Conservation (phyloP, 2,113 vertebrate species). For the Panthera tigris region DNA sequence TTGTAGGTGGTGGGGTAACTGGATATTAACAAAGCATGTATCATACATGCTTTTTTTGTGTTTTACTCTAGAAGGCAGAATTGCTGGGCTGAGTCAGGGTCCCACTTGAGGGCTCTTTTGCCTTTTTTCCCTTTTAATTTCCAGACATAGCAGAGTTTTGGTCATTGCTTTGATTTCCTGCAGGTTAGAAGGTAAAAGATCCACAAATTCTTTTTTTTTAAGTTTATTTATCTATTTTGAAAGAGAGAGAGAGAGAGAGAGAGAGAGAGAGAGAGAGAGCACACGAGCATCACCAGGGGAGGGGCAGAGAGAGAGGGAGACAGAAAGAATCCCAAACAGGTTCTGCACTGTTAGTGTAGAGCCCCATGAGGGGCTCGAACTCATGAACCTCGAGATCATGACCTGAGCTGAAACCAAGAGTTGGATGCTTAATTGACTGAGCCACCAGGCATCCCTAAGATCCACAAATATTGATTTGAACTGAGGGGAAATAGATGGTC, state of each 20-base stretch:
- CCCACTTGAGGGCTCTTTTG: not conserved
- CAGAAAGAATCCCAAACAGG: too few species aligned
- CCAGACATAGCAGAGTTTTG: not conserved
- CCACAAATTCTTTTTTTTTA: not conserved
- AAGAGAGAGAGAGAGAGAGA: too few species aligned
- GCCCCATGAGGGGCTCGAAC: too few species aligned
- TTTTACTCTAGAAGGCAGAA: not conserved
- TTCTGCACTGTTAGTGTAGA: too few species aligned
- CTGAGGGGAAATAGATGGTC: not conserved
- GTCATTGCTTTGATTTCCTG: not conserved
- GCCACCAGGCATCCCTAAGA: not conserved
- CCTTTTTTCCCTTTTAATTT: not conserved
- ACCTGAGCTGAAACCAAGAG: too few species aligned
- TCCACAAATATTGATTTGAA: not conserved
- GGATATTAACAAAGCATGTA: not conserved
- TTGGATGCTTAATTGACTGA: too few species aligned
- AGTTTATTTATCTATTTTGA: too few species aligned
- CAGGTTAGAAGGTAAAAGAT: not conserved
- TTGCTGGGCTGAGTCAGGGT: not conserved
- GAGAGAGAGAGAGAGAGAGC: too few species aligned
- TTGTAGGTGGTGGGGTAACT: not conserved
- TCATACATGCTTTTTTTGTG: not conserved
- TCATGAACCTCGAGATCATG: too few species aligned
- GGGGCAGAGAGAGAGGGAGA: too few species aligned
- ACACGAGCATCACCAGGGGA: too few species aligned